phyloP scores from a whole-genome alignment of 2,113 vertebrate genomes.

The Porphyrio hochstetteri region DNA sequence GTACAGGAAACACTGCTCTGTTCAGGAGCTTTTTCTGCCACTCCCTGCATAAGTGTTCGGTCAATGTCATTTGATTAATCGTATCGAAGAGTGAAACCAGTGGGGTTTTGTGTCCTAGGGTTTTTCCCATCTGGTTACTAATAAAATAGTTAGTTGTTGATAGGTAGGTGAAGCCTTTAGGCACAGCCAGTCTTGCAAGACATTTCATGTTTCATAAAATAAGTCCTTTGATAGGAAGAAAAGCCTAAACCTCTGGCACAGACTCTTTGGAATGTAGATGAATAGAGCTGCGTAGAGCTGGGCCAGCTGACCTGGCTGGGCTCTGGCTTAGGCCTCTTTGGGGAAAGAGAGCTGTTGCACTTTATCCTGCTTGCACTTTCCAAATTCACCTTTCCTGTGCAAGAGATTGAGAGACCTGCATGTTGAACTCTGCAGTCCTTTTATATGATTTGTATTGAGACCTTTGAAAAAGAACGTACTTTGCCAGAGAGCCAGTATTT shows the following conservation, averaged over 20 bases:
- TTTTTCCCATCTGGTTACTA: background rate
- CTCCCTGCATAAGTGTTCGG: background rate
- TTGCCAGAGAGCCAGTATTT: background rate
- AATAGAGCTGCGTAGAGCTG: background rate
- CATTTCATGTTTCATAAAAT: background rate
- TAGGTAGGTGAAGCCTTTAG: background rate
- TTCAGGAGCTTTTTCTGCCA: background rate
- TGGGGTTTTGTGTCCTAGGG: background rate
- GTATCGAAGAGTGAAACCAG: background rate
- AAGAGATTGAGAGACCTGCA: background rate
- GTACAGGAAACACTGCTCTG: background rate
- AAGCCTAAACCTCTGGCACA: background rate
- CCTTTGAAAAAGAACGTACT: background rate
- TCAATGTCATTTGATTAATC: background rate
- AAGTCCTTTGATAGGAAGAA: background rate
- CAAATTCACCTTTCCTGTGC: background rate
- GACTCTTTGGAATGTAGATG: background rate
- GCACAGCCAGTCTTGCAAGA: background rate
- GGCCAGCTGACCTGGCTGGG: background rate
- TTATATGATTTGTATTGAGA: background rate
- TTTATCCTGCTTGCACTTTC: background rate
- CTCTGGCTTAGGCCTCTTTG: background rate
- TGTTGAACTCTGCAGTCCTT: background rate
- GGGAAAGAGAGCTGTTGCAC: background rate
- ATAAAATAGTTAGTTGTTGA: background rate